Evolutionary conservation across 2,113 vertebrate genomes (phyloP).

Genomic region (Illadopsis cleaveri): DNA sequence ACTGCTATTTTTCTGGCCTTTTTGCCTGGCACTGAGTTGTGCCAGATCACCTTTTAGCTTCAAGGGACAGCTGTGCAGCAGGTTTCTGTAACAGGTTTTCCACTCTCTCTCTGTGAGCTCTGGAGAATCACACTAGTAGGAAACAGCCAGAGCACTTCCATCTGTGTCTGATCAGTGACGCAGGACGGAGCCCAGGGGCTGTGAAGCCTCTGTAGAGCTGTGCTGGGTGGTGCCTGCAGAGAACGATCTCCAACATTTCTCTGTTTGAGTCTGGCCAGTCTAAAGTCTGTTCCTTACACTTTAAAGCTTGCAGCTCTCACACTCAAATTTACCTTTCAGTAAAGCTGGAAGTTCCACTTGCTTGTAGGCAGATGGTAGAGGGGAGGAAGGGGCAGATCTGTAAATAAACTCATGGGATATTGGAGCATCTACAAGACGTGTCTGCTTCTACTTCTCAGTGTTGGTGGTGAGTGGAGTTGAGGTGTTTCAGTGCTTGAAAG

Average conservation of each 20-base stretch:
- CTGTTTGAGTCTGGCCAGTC: not conserved
- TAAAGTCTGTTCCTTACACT: not conserved
- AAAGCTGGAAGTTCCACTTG: not conserved
- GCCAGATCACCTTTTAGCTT: not conserved
- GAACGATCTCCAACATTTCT: not conserved
- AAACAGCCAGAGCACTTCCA: not conserved
- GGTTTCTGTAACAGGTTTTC: not conserved
- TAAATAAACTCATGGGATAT: not conserved
- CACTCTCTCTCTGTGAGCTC: not conserved
- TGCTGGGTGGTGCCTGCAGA: not conserved
- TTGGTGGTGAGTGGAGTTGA: not conserved
- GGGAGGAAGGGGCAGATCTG: not conserved
- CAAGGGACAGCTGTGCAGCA: not conserved
- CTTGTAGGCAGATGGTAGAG: not conserved
- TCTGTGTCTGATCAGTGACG: not conserved
- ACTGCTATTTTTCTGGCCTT: not conserved
- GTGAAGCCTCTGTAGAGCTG: not conserved
- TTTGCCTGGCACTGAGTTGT: not conserved
- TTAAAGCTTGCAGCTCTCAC: not conserved
- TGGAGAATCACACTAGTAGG: not conserved
- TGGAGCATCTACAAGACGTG: not conserved
- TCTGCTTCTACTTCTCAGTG: not conserved
- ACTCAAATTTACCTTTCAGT: not conserved
- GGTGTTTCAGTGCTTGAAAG: not conserved
- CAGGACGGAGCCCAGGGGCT: not conserved